phyloP scores from a whole-genome alignment of 2,113 vertebrate genomes.

The Ciconia maguari region DNA sequence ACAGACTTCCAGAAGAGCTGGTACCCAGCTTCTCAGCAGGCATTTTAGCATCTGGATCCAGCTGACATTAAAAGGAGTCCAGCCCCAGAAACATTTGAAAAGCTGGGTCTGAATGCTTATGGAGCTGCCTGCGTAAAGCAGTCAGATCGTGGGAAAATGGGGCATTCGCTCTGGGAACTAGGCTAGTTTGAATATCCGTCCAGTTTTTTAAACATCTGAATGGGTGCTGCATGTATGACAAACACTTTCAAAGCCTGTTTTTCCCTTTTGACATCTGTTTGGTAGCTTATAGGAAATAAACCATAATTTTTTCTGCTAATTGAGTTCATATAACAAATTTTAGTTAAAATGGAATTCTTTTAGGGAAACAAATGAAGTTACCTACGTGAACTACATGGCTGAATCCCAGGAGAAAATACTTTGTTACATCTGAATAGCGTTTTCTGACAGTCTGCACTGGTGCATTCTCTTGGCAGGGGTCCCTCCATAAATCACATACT shows the following conservation, averaged over 20 bases:
- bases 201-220: background rate
- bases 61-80: background rate
- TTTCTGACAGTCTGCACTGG: background rate
- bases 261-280: background rate
- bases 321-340: background rate
- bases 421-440: background rate
- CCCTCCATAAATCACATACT: conserved; percentile 5
- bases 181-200: background rate
- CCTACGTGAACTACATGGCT: background rate
- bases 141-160: background rate
- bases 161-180: background rate
- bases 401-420: background rate
- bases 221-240: background rate
- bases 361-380: background rate
- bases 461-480: background rate
- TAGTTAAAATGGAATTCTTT: background rate
- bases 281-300: background rate
- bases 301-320: background rate
- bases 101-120: background rate
- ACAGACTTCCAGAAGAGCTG: background rate
- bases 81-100: background rate
- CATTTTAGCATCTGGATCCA: background rate
- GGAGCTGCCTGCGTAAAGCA: background rate
- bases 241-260: background rate
- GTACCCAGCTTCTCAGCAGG: background rate